These are phyloP conservation scores for Zosterops japonicus DNA, from an alignment of 2,113 vertebrate genomes.

Conservation along the genomic window DNA sequence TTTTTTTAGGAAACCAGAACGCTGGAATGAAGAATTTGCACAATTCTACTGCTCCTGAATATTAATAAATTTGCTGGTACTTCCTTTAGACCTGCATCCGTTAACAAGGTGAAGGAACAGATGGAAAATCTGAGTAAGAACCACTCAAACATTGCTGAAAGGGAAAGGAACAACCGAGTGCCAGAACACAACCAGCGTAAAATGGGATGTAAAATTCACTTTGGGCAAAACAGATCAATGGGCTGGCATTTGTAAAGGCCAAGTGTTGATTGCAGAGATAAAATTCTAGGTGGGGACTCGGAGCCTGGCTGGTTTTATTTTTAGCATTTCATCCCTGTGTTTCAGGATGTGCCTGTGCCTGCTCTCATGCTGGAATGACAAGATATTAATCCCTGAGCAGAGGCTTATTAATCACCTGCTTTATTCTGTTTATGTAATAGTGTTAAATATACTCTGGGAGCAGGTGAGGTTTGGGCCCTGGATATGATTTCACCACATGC, in stretches of 20 bases:
- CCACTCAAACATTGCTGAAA: neutral
- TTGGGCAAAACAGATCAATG: conserved; percentile 20
- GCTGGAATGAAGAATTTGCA: neutral
- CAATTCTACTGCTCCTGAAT: neutral
- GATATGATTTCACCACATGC: neutral
- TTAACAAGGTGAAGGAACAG: neutral
- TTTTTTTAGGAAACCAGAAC: neutral
- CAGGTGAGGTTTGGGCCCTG: neutral
- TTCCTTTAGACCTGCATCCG: neutral
- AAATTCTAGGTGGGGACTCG: neutral
- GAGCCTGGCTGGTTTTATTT: neutral
- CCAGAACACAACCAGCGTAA: neutral
- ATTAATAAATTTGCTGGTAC: neutral
- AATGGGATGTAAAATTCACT: neutral
- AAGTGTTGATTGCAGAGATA: neutral
- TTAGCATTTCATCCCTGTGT: neutral
- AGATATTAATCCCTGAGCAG: conserved; percentile 36
- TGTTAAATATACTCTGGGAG: conserved; percentile 15
- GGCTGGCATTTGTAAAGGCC: conserved; percentile 28
- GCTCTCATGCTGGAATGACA: neutral
- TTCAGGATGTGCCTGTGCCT: neutral
- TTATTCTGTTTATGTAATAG: conserved; percentile 24
- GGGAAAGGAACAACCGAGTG: neutral
- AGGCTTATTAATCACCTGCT: conserved; percentile 15
- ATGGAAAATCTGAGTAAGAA: neutral